A percentile compares a stretch with the other conserved stretches of the same genome.
Evolutionary conservation across 1,140 invertebrate species (phyloP).

Genomic region (Eriocheir sinensis): DNA sequence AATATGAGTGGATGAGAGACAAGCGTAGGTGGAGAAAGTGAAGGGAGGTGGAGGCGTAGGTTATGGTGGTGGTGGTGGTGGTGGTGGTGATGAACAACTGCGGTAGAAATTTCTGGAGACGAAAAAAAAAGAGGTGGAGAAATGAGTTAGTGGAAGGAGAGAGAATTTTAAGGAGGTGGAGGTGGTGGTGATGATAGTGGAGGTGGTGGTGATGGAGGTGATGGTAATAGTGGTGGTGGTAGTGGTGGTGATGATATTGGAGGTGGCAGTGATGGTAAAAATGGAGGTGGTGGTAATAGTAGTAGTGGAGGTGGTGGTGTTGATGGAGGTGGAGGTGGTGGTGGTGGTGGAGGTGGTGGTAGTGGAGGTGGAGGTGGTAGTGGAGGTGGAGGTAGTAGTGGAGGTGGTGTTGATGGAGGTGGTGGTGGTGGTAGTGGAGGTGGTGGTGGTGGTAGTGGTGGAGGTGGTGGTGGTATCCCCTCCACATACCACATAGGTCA

Average conservation of each 20-base stretch:
- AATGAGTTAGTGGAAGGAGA: background rate
- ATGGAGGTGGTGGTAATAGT: too few species aligned
- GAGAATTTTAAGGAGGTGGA: too few species aligned
- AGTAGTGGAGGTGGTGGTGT: background rate
- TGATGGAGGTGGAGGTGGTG: background rate
- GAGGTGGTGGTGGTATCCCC: background rate
- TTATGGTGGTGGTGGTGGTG: too few species aligned
- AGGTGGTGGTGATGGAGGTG: background rate
- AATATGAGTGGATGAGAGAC: too few species aligned
- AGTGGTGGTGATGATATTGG: background rate
- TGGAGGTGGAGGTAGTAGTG: background rate
- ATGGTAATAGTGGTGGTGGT: too few species aligned
- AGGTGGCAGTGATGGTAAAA: background rate
- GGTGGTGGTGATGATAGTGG: too few species aligned
- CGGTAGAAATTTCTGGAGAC: too few species aligned
- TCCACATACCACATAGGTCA: background rate
- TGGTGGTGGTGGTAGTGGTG: background rate
- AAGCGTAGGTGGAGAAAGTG: too few species aligned
- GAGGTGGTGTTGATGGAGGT: too few species aligned
- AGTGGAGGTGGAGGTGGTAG: background rate
- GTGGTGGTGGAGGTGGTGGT: background rate
- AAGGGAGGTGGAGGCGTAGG: too few species aligned
- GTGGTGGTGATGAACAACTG: too few species aligned
- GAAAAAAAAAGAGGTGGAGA: background rate
- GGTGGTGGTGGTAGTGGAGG: background rate